Evolutionary conservation across 2,113 vertebrate genomes (phyloP), one percentile per base, ranked within the genome.

Genomic region (Nothobranchius kuhntae): DNA sequence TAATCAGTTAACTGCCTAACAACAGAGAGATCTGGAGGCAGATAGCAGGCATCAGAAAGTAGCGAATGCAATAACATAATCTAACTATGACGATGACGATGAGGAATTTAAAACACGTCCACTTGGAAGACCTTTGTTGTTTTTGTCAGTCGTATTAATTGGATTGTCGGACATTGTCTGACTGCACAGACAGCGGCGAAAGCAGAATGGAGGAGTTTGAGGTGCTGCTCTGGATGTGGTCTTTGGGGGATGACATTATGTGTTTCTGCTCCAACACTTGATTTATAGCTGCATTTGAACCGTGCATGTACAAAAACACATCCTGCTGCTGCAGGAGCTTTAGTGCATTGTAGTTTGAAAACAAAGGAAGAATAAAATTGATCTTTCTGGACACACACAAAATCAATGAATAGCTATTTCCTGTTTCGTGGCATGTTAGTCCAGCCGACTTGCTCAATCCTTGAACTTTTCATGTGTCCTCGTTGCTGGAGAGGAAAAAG

Each of bases 301-400:
- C 75, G 35, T 68, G 80, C 82, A 86, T 87, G 85, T 92, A 90
- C 78, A 56, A 89, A 45, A 91, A 93, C 91, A 92, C 84, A 90
- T 92, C 91, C 92, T 92, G 91, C 89, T 86, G 80, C 88, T 85
- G 83, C 83, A 69, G 78, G 78, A 82, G 89, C 90, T 90, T 87
- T 91, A 87, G 84, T 88, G 89, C 89, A 93, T 92, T 93, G 92
- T 93, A 89, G 91, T 91, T 87, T 77, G 89, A 91, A 93, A 92
- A 93, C 92, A 93, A 93, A 93, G 87, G 91, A 91, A 93, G 88
- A 92, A 92, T 90, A 89, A 91, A 92, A 93, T 94, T 92, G 92
- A 94, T 94, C 91, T 91, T 91, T 91, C 84, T 87, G 90, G 89
- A 93, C 91, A 90, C 88, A 89, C 87, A 90, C 85, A 90, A 93